A percentile compares a stretch with the other conserved stretches of the same genome.
Conservation (phyloP, 2,888 invertebrate species). For the Drosophila acutilabella region DNA sequence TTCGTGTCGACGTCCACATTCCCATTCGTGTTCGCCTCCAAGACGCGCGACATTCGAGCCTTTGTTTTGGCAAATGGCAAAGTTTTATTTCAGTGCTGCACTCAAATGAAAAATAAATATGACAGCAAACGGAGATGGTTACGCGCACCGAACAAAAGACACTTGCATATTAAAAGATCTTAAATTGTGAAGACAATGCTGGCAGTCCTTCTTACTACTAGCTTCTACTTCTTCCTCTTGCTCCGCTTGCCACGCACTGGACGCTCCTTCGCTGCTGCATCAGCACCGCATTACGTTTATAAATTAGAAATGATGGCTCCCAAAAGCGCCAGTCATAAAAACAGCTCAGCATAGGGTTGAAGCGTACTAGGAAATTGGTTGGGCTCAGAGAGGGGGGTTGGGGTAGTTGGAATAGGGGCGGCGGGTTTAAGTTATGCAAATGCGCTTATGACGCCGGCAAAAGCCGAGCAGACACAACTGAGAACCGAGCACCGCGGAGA, state of each 20-base stretch:
- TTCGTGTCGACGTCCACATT: not conserved
- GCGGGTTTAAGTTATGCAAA: conserved; percentile 71
- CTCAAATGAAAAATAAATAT: conserved; percentile 80
- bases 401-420: not conserved
- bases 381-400: not conserved
- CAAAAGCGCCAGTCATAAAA: conserved; percentile 53
- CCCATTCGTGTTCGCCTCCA: conserved; percentile 37
- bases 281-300: conserved; percentile 76
- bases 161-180: conserved; percentile 81
- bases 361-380: not conserved
- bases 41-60: conserved; percentile 64
- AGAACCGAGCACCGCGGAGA: conserved; percentile 8
- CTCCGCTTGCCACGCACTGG: conserved; percentile 21
- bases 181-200: conserved; percentile 76
- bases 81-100: conserved; percentile 76
- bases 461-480: conserved; percentile 51
- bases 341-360: conserved; percentile 24
- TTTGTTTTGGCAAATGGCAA: conserved; percentile 76
- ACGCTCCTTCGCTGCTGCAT: conserved; percentile 42
- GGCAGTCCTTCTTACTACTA: conserved; percentile 5
- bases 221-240: conserved; percentile 12
- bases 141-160: conserved; percentile 67
- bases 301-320: conserved; percentile 78
- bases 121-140: conserved; percentile 66
- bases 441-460: conserved; percentile 68